Base-by-base conservation (phyloP, 2,113 vertebrate species). In the Caranx melampygus region DNA sequence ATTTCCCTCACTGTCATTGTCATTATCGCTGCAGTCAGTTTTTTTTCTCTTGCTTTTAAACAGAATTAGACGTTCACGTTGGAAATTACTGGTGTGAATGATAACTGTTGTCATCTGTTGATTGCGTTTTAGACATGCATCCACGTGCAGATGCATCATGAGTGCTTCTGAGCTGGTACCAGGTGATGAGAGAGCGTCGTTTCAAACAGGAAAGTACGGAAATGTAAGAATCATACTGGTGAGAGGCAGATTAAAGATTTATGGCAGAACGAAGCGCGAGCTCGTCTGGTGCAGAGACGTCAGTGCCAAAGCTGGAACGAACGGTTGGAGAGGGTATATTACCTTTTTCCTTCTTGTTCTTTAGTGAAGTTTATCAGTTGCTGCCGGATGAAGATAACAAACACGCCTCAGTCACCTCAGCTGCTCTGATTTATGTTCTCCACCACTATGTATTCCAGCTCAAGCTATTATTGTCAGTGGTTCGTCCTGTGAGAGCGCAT, bases 1-100 rank as follows among this genome's bases (percentile, higher is more conserved):
- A 84, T 86, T 90, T 82, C 79, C 82, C 65, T 78, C 47, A 65
- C 81, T 82, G 78, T 78, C 79, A 79, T 57, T 68, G 83, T 88
- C 83, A 87, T 90, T 88, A 88, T 78, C 47, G 57, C 76, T 31
- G 55, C 64, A 64, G 65, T 74, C 79, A 66, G 81, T 84, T 77
- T 82, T 63, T 55, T 71, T 72, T 26, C 26, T 26, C 1, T 26
- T 26, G 26, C 26, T 26, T 79, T 79, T 40, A 51, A 65, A 42
- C 57, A 65, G 71, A 73, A 81, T 70, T n/a, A 65, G 73, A 78
- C n/a, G 40, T 72, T 75, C 72, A 52, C 45, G 8, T 60, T 60
- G 51, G 64, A 83, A 75, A 74, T 85, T 66, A 35, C 35, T 45
- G 8, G 75, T 71, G 62, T 63, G 73, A 58, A 18, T 60, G 67